Percentiles rank a stretch among this genome's conserved stretches.
These are phyloP conservation scores for Caenorhabditis sp. DNA, from an alignment of 2,888 invertebrate species.

Conservation along the genomic window DNA sequence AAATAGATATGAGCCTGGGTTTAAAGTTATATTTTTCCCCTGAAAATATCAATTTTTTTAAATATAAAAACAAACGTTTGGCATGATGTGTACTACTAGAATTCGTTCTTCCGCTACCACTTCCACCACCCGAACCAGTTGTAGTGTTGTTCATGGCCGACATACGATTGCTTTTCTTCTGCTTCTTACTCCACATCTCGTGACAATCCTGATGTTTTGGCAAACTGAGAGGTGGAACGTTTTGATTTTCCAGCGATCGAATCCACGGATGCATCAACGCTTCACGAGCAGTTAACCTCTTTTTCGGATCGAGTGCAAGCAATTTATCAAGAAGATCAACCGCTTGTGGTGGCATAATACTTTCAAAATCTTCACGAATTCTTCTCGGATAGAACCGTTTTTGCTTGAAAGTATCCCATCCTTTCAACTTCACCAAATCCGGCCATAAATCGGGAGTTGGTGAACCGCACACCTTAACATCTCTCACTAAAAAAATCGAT, in stretches of 20 bases:
- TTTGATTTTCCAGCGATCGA: constrained; percentile 85
- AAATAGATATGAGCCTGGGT: too few relatives aligned
- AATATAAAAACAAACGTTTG: neutral
- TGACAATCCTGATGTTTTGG: constrained; percentile 81
- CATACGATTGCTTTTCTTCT: constrained; percentile 14
- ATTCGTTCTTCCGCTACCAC: neutral
- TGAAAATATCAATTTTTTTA: too few relatives aligned
- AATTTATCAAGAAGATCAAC: constrained; percentile 75
- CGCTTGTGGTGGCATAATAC: constrained; percentile 75
- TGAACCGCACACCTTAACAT: constrained; percentile 80
- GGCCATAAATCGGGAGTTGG: constrained; percentile 97
- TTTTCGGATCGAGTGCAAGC: constrained; percentile 93
- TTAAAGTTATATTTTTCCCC: too few relatives aligned
- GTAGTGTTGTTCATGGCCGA: neutral
- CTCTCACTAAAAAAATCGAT: neutral
- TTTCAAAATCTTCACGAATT: constrained; percentile 87
- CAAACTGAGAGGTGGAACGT: constrained; percentile 76
- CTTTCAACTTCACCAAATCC: constrained; percentile 87
- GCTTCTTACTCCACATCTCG: constrained; percentile 93
- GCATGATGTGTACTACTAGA: neutral
- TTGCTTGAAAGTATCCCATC: constrained; percentile 88
- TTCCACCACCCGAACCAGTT: neutral
- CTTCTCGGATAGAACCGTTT: constrained; percentile 88
- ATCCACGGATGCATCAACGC: constrained; percentile 92
- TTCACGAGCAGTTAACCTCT: constrained; percentile 90